phyloP scores from a whole-genome alignment of 1,140 invertebrate species.

The Rhynchophorus ferrugineus region DNA sequence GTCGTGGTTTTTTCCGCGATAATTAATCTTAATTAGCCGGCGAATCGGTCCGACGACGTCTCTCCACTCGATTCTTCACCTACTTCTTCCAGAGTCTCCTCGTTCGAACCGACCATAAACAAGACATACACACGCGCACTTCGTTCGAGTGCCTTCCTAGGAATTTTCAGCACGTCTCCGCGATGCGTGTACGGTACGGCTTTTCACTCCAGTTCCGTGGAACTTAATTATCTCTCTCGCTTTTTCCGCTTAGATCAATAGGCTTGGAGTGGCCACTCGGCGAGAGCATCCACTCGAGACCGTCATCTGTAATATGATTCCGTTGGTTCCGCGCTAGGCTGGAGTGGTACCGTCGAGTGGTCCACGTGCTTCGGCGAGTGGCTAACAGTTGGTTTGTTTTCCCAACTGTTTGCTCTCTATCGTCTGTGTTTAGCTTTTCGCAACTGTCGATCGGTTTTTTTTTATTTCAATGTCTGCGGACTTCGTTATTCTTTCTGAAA shows the following conservation, averaged over 20 bases:
- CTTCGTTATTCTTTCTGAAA: no score
- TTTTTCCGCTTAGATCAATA: neutral
- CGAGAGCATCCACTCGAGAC: neutral
- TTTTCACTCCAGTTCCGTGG: neutral
- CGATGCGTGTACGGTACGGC: no score
- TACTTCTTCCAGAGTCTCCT: slow-evolving; percentile 1
- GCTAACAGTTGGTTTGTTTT: neutral
- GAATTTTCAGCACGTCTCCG: no score
- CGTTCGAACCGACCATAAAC: no score
- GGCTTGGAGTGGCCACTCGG: neutral
- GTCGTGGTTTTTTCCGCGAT: neutral
- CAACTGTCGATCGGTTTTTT: neutral
- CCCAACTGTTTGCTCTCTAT: no score
- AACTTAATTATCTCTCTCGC: neutral
- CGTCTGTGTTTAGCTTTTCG: no score
- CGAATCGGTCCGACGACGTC: no score
- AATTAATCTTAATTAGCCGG: neutral
- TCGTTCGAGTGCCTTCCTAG: neutral
- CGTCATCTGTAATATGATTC: neutral
- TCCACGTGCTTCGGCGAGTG: neutral
- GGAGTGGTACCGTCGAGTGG: no score
- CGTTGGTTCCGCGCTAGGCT: no score
- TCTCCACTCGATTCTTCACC: no score
- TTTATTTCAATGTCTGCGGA: no score
- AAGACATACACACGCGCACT: no score